Evolutionary conservation across 2,888 invertebrate genomes (phyloP), one percentile per base, ranked within the genome.

Genomic region (Syrista parreyssii): DNA sequence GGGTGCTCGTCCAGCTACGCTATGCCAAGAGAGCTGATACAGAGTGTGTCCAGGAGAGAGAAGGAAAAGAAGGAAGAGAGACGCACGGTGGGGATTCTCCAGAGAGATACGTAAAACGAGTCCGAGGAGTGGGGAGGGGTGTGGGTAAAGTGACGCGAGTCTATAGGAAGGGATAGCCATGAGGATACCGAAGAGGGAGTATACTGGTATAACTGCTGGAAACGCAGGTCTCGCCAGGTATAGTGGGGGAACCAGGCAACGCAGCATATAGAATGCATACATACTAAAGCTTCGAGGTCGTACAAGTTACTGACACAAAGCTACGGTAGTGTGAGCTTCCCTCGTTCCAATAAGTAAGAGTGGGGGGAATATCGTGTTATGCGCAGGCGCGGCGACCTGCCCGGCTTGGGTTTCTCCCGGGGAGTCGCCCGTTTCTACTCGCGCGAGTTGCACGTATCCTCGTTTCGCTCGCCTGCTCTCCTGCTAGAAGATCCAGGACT

Each of bases 371-470:
- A 31, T 31, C 71, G 31, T 23, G 9, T 55, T 34, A 68, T 80
- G 85, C 89, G 89, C 89, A 89, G 81, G 88, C 89, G 89, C 88
- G 86, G 84, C 86, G 78, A 84, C 81, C 79, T 76, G 76, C 12
- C 32, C 74, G 23, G 40, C 69, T 72, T 76, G 78, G 55, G 55
- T 76, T 55, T 75, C 83, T 86, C 85, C 86, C 88, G 84, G 88
- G 87, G 90, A 91, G 91, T 91, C 87, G 86, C 85, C 90, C 87
- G 89, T 89, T 86, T 88, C 87, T 85, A 87, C 88, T 90, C 90
- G 90, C 89, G 90, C 88, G 89, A 89, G 89, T 90, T 86, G 88
- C 89, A 90, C 89, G 89, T 90, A 82, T 82, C 81, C 79, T 82
- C 80, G 77, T 82, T 82, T 81, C 84, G 82, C 82, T 84, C 82